Base-by-base conservation (phyloP, 2,113 vertebrate species). In the Parus major region DNA sequence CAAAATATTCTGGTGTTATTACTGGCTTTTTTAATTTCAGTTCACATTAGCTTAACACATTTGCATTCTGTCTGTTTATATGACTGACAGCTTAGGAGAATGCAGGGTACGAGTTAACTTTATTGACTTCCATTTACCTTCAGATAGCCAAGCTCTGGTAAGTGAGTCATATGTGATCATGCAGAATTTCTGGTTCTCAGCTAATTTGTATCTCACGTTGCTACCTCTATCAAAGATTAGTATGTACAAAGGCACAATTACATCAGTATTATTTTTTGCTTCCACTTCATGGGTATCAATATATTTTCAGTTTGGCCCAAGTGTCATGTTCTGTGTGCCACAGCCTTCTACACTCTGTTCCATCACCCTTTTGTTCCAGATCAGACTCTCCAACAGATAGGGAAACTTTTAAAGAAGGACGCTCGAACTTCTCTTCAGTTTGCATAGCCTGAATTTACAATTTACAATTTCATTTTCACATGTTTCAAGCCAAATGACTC, bases 121-220 rank as follows among this genome's bases (percentile, higher is more conserved):
- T 24, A 13, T 50, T 83, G 81, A 53, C 50, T 88, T 86, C 36
- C n/a, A 20, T 83, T 83, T 77, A 18, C 71, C 20, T 76, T 69
- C 57, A 57, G 53, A 71, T 33, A 60, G n/a, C 12, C 56, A 59
- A 39, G 33, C 47, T 63, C 68, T 63, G n/a, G 13, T 36, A 44
- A 25, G 15, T 49, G 57, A 85, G 28, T 64, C 0, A 0, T 28
- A n/a, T 35, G 22, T 25, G 31, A 60, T 69, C 10, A 8, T 29
- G n/a, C 15, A 50, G 50, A 77, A 47, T 31, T 78, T 88, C 44
- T 71, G 10, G 12, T 81, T 86, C 42, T 82, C 46, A 28, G 14
- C 6, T 76, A 14, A 59, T 52, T 60, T 68, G 3, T 29, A 9
- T 53, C 14, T 95, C 3, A 7, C 0, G 0, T 57, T 41, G 15